Percentiles rank a stretch among this genome's conserved stretches.
These are phyloP conservation scores for Onychomys leucogaster DNA, from an alignment of 2,797 vertebrate genomes.

Conservation along the genomic window DNA sequence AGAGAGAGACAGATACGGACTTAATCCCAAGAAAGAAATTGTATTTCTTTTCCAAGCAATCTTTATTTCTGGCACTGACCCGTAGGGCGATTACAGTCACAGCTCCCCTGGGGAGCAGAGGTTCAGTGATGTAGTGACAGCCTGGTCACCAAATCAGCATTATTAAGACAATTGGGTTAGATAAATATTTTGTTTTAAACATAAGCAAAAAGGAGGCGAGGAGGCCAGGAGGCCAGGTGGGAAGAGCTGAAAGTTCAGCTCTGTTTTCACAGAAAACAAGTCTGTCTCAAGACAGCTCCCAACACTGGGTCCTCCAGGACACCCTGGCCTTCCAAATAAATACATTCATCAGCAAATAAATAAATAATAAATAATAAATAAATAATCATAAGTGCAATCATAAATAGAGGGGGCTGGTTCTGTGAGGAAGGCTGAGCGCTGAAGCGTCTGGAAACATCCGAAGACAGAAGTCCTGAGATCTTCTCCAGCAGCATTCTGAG, in stretches of 20 bases:
- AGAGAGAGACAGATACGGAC: not conserved
- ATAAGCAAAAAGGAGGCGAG: constrained; percentile 60
- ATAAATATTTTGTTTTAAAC: constrained; percentile 69
- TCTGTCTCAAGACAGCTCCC: constrained; percentile 29
- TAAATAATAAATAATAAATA: constrained; percentile 83
- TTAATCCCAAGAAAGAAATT: constrained; percentile 7
- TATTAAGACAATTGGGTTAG: constrained; percentile 66
- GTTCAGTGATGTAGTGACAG: constrained; percentile 74
- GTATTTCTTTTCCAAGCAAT: constrained; percentile 66
- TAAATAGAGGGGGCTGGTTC: constrained; percentile 70
- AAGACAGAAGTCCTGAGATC: constrained; percentile 16
- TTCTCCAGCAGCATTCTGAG: not conserved
- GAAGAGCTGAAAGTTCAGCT: constrained; percentile 22
- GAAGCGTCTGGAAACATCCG: not conserved
- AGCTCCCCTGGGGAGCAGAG: constrained; percentile 83
- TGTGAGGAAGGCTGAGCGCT: not conserved
- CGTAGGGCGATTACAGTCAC: constrained; percentile 79
- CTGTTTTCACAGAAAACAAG: constrained; percentile 82
- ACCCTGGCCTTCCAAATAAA: constrained; percentile 74
- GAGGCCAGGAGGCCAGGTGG: constrained; percentile 11
- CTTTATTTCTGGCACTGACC: constrained; percentile 83
- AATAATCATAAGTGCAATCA: constrained; percentile 77
- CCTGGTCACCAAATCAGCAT: constrained; percentile 79
- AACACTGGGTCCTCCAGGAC: not conserved
- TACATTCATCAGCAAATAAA: constrained; percentile 80